A percentile compares a stretch with the other conserved stretches of the same genome.
Conservation (phyloP, 2,888 invertebrate genomes). For the Perdita meconis region DNA sequence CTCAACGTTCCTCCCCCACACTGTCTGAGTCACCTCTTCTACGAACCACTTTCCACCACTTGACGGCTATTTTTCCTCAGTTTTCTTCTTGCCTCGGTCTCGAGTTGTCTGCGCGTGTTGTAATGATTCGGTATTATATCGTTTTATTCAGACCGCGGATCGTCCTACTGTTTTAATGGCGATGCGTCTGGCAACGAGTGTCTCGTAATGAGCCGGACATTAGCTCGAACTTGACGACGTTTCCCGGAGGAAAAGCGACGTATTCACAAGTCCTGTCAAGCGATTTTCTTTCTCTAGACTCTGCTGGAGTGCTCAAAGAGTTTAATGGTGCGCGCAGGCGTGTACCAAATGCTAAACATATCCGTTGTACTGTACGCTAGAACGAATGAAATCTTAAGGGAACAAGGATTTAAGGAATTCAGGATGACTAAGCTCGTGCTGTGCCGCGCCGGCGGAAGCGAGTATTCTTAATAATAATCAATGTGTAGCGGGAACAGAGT, state of each 20-base stretch:
- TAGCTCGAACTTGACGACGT: background rate
- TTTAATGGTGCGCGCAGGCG: too few species aligned
- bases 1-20: slow-evolving; percentile 50
- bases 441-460: background rate
- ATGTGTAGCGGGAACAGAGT: slow-evolving; percentile 14
- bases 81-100: slow-evolving; percentile 18
- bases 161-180: slow-evolving; percentile 17
- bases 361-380: background rate
- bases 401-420: slow-evolving; percentile 8
- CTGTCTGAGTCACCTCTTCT: slow-evolving; percentile 47
- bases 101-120: background rate
- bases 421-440: background rate
- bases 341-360: too few species aligned
- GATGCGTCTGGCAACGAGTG: slow-evolving; percentile 20
- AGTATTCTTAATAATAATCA: background rate
- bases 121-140: slow-evolving; percentile 33
- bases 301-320: too few species aligned
- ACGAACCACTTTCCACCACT: slow-evolving; percentile 19
- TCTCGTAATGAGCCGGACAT: background rate
- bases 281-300: too few species aligned
- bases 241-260: background rate
- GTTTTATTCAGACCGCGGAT: background rate
- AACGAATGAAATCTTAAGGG: background rate
- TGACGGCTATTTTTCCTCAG: slow-evolving; percentile 18
- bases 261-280: too few species aligned